Evolutionary conservation across 2,113 vertebrate species (phyloP).

Genomic region (Axis porcinus): DNA sequence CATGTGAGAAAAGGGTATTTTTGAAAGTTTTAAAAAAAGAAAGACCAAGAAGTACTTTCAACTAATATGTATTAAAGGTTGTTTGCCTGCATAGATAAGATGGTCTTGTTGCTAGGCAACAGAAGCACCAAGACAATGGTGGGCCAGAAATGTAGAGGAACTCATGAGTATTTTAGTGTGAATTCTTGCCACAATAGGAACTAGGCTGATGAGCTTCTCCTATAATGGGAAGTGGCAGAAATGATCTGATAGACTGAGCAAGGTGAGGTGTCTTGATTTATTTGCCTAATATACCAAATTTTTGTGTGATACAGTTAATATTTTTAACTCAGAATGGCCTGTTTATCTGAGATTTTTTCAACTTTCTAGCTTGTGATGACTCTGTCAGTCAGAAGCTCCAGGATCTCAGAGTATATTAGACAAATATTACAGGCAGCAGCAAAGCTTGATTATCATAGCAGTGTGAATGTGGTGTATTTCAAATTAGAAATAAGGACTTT

Average conservation of each 20-base stretch:
- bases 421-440: background rate
- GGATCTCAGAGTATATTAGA: background rate
- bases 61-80: background rate
- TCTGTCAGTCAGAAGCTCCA: background rate
- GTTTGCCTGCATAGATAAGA: constrained; percentile 32
- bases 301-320: background rate
- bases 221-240: constrained; percentile 36
- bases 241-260: background rate
- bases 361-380: background rate
- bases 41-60: background rate
- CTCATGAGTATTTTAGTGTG: constrained; percentile 19
- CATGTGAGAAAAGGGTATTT: constrained; percentile 40
- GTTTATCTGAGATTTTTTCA: background rate
- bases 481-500: background rate
- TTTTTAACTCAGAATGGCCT: background rate
- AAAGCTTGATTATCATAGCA: background rate
- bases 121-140: constrained; percentile 19
- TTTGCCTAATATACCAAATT: background rate
- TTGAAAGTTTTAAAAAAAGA: constrained; percentile 59
- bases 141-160: background rate
- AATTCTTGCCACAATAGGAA: background rate
- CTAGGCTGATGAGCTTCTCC: background rate
- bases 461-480: background rate
- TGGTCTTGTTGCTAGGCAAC: constrained; percentile 55
- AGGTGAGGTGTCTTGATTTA: background rate